These are phyloP conservation scores for Cyphomyrus discorhynchus DNA, from an alignment of 2,113 vertebrate species.

Conservation along the genomic window DNA sequence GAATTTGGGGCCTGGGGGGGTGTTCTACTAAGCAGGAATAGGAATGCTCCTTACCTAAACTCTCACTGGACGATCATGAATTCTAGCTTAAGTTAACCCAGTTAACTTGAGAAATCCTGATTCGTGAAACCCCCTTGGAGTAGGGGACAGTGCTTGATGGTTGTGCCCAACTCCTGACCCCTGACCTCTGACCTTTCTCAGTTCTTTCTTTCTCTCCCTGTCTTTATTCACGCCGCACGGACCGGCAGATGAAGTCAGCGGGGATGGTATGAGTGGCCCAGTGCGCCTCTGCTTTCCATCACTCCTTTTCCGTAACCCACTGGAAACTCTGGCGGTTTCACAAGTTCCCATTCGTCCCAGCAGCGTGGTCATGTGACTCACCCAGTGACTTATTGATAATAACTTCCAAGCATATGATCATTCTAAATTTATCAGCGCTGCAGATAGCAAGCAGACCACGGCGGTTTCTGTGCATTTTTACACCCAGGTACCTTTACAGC, in stretches of 20 bases:
- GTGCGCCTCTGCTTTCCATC: conserved; percentile 27
- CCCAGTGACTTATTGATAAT: background rate
- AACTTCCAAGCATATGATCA: background rate
- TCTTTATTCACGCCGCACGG: conserved; percentile 72
- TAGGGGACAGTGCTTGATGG: background rate
- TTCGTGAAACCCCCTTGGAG: no score
- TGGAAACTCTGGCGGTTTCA: background rate
- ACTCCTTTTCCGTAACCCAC: background rate
- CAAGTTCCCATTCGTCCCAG: background rate
- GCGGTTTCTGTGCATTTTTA: background rate
- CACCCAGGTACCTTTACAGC: background rate
- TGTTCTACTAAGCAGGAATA: background rate
- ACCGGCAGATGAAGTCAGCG: conserved; percentile 88
- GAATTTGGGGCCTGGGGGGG: background rate
- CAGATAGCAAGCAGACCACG: conserved; percentile 27
- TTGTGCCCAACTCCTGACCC: background rate
- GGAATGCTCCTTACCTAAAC: background rate
- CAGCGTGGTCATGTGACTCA: background rate
- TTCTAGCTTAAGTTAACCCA: background rate
- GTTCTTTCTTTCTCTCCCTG: conserved; percentile 44
- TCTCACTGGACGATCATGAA: background rate
- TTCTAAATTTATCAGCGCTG: background rate
- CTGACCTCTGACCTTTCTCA: conserved; percentile 34
- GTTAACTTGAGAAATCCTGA: no score
- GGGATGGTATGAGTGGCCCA: conserved; percentile 73